Evolutionary conservation across 1,140 invertebrate species (phyloP).

Genomic region (Pseudomyrmex gracilis): DNA sequence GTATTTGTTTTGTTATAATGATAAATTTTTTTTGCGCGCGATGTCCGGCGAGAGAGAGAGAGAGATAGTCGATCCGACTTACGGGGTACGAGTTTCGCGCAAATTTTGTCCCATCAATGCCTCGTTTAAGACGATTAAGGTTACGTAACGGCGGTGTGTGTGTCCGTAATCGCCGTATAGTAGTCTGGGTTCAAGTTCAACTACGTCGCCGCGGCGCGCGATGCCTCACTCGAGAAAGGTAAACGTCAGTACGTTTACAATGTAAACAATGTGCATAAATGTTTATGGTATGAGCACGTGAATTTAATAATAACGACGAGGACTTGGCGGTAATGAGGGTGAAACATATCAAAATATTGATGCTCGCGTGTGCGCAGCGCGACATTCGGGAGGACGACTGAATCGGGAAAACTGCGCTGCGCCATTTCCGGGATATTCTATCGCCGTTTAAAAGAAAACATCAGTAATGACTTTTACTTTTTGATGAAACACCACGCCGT

Average conservation of each 20-base stretch:
- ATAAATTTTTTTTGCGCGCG: background rate
- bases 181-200: constrained; percentile 52
- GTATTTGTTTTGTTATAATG: background rate
- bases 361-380: background rate
- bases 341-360: constrained; percentile 52
- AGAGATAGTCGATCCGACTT: background rate
- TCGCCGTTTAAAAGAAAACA: background rate
- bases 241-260: constrained; percentile 54
- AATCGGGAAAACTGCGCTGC: background rate
- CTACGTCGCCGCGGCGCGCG: background rate
- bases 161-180: constrained; percentile 25
- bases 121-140: constrained; percentile 45
- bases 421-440: background rate
- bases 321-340: constrained; percentile 41
- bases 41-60: background rate
- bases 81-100: background rate
- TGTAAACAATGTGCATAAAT: constrained; percentile 67
- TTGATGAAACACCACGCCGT: no score
- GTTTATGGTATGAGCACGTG: constrained; percentile 58
- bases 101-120: constrained; percentile 22
- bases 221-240: constrained; percentile 42
- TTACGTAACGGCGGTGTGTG: constrained; percentile 3
- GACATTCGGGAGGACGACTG: background rate
- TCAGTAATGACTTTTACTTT: no score
- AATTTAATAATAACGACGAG: constrained; percentile 55